A percentile compares a stretch with the other conserved stretches of the same genome.
These are phyloP conservation scores for Murina feae DNA, from an alignment of 2,113 vertebrate genomes.

Conservation along the genomic window DNA sequence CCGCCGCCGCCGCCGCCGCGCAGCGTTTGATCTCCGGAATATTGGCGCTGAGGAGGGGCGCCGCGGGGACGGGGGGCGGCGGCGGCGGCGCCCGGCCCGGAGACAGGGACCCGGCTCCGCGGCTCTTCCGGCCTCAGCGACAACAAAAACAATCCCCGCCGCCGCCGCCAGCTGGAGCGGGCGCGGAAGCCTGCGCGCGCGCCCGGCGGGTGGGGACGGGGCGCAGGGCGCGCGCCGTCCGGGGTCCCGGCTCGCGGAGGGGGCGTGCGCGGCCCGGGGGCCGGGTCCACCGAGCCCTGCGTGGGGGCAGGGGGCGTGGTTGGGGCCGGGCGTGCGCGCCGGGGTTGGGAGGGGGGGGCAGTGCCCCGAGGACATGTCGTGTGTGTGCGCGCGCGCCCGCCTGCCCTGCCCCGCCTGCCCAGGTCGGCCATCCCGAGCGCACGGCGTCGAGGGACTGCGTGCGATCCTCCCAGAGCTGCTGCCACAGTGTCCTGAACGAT, in stretches of 20 bases:
- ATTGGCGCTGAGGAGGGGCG: slow-evolving; percentile 73
- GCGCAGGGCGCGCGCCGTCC: slow-evolving; percentile 20
- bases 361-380: slow-evolving; percentile 77
- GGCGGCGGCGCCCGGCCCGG: slow-evolving; percentile 82
- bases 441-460: not conserved
- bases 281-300: slow-evolving; percentile 46
- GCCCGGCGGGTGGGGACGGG: slow-evolving; percentile 20
- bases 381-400: slow-evolving; percentile 72
- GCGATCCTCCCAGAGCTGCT: not conserved
- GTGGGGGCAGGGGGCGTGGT: slow-evolving; percentile 68
- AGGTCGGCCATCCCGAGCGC: accelerated
- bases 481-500: not conserved
- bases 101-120: slow-evolving; percentile 82
- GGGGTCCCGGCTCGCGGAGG: not conserved
- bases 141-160: slow-evolving; percentile 73
- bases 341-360: slow-evolving; percentile 42
- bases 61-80: slow-evolving; percentile 75
- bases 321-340: slow-evolving; percentile 53
- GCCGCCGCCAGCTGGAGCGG: slow-evolving; percentile 26
- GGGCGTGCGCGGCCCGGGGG: slow-evolving; percentile 68
- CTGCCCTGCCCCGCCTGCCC: not conserved
- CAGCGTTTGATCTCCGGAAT: slow-evolving; percentile 83
- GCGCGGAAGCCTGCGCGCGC: slow-evolving; percentile 49
- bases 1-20: slow-evolving; percentile 84
- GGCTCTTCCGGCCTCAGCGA: slow-evolving; percentile 88